These are phyloP conservation scores for Cetoscarus ocellatus DNA, from an alignment of 2,797 vertebrate species.

Conservation along the genomic window DNA sequence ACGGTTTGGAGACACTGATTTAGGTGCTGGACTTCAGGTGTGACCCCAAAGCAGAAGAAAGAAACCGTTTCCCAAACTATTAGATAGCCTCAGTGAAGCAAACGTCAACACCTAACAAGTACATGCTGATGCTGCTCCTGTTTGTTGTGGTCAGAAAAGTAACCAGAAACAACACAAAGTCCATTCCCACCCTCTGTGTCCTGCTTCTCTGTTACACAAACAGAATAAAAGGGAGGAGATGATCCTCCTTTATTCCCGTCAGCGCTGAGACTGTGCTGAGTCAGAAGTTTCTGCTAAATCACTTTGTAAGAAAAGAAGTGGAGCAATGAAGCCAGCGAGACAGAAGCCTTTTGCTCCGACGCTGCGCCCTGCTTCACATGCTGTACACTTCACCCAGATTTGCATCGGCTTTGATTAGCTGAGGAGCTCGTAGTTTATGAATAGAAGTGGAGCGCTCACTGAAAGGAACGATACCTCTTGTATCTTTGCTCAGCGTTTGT, in stretches of 20 bases:
- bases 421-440: slow-evolving; percentile 42
- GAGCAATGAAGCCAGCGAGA: slow-evolving; percentile 29
- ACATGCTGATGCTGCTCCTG: no score
- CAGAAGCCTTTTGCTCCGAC: slow-evolving; percentile 20
- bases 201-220: slow-evolving; percentile 33
- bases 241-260: slow-evolving; percentile 51
- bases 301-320: slow-evolving; percentile 16
- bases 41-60: no score
- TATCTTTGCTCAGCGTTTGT: slow-evolving; percentile 31
- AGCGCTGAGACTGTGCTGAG: slow-evolving; percentile 57
- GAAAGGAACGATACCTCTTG: slow-evolving; percentile 20
- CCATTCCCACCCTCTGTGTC: slow-evolving; percentile 2
- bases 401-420: slow-evolving; percentile 41
- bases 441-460: slow-evolving; percentile 4
- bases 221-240: slow-evolving; percentile 25
- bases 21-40: no score
- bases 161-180: slow-evolving; percentile 8
- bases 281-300: slow-evolving; percentile 60
- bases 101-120: no score
- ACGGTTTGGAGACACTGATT: no score
- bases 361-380: slow-evolving; percentile 24
- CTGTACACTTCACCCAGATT: slow-evolving; percentile 27
- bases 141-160: neutral
- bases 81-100: no score
- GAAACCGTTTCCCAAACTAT: no score